Evolutionary conservation across 2,888 invertebrate genomes (phyloP).

Genomic region (Sphecodes monilicornis): DNA sequence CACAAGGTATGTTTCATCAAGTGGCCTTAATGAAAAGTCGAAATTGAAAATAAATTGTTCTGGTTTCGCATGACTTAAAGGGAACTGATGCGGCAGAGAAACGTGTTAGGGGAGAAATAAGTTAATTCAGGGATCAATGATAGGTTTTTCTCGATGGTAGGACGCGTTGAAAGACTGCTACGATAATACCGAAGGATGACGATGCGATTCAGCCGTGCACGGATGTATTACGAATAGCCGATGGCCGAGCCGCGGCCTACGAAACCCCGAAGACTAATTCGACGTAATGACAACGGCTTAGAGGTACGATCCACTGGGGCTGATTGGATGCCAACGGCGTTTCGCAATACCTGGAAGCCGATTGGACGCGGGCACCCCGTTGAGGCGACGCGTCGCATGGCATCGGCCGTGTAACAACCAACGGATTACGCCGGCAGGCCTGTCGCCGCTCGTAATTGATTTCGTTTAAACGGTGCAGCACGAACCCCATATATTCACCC

Average conservation of each 20-base stretch:
- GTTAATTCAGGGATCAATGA: background rate
- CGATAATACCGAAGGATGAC: constrained; percentile 72
- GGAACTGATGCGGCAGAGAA: background rate
- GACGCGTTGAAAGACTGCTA: constrained; percentile 9
- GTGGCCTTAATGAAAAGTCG: background rate
- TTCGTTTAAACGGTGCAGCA: constrained; percentile 75
- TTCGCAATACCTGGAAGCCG: constrained; percentile 75
- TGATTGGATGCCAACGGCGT: constrained; percentile 78
- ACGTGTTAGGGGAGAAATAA: background rate
- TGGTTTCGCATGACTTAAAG: background rate
- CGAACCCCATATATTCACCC: constrained; percentile 40
- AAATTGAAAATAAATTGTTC: background rate
- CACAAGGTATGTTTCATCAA: too few species aligned
- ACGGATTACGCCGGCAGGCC: constrained; percentile 71
- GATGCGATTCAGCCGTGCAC: constrained; percentile 55
- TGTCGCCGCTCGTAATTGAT: constrained; percentile 75
- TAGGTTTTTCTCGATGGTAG: background rate
- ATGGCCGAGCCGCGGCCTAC: constrained; percentile 51
- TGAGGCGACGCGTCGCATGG: constrained; percentile 68
- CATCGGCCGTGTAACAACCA: constrained; percentile 69
- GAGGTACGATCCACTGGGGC: constrained; percentile 64
- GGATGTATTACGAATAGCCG: constrained; percentile 69
- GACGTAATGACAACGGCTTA: constrained; percentile 76
- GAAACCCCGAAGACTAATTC: constrained; percentile 71
- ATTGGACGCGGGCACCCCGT: constrained; percentile 71